These are phyloP conservation scores for Setipinna tenuifilis DNA, from an alignment of 2,797 vertebrate genomes.

Conservation along the genomic window DNA sequence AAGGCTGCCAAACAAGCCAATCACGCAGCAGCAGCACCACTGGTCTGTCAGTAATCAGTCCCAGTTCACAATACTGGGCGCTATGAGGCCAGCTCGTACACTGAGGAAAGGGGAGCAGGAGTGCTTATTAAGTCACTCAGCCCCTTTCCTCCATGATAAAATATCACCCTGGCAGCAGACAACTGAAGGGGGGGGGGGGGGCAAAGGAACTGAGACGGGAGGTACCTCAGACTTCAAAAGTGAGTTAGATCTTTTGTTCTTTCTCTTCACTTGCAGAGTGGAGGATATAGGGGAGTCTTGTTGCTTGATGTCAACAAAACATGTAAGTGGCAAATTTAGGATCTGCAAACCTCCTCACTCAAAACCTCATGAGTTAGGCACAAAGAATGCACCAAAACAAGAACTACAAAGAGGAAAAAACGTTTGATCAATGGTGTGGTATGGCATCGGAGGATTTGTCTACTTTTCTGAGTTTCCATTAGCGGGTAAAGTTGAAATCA, in stretches of 20 bases:
- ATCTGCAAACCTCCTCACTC: background rate
- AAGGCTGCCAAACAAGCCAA: constrained; percentile 44
- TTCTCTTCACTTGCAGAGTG: constrained; percentile 3
- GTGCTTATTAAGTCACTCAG: constrained; percentile 35
- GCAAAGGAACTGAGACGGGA: background rate
- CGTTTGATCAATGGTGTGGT: background rate
- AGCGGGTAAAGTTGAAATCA: background rate
- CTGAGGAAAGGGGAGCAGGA: background rate
- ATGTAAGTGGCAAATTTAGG: background rate
- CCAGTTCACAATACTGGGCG: constrained; percentile 48
- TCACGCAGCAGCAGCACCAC: constrained; percentile 39
- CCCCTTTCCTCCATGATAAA: constrained; percentile 30
- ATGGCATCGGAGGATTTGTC: background rate
- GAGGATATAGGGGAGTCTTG: background rate
- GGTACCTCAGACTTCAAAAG: constrained; percentile 20
- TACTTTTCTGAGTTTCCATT: background rate
- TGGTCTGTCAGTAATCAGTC: constrained; percentile 44
- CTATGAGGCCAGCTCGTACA: constrained; percentile 41
- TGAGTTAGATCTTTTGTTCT: background rate
- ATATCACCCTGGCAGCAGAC: constrained; percentile 34
- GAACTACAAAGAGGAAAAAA: background rate
- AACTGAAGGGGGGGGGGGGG: background rate
- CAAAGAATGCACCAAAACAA: background rate
- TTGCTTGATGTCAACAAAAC: background rate
- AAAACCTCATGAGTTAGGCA: background rate